Base-by-base conservation (phyloP, 2,797 vertebrate species). In the Gallirallus australis region DNA sequence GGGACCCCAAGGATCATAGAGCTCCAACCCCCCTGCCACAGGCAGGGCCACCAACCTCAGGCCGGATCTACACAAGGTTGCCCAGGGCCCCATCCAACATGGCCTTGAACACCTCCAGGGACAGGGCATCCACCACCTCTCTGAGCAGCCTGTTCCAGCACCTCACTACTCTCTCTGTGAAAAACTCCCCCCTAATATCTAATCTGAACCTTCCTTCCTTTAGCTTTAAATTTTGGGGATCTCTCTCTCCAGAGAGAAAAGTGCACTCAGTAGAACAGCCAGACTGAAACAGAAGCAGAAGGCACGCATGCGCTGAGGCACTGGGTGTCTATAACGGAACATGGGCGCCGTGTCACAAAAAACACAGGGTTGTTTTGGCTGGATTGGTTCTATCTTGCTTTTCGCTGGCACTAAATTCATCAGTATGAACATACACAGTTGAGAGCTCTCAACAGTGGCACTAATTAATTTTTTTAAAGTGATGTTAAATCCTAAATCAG, bases 401-500 rank as follows among this genome's bases (percentile, higher is more conserved):
- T 92, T 86, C 53, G 35, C 45, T 59, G 59, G 69, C 61, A 81
- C 66, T 76, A 86, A 86, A 81, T 72, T 90, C 30, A 79, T 90
- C 69, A 63, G 25, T 48, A 69, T 16, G 57, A 89, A 86, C 5
- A 2, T 33, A 85, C 37, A 76, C 70, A 92, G 57, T 59, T 70
- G 70, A 96, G 65, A 95, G 53, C 59, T n/a, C 87, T 96, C 63
- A 83, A 17, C 35, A 63, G 59, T 33, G 30, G 47, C 90, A 79
- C 66, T 93, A 86, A 88, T 91, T 93, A 61, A 16, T 81, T 90
- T 91, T 80, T 95, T 91, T 40, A 6, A 94, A 75, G 69, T 56
- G 47, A 86, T 78, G 30, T 63, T 89, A 94, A 89, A 76, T 73
- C 77, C 72, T 93, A 94, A 86, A 94, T 84, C 80, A 94, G 80